Base-by-base conservation (phyloP, 2,797 vertebrate species). In the Eulemur coronatus region DNA sequence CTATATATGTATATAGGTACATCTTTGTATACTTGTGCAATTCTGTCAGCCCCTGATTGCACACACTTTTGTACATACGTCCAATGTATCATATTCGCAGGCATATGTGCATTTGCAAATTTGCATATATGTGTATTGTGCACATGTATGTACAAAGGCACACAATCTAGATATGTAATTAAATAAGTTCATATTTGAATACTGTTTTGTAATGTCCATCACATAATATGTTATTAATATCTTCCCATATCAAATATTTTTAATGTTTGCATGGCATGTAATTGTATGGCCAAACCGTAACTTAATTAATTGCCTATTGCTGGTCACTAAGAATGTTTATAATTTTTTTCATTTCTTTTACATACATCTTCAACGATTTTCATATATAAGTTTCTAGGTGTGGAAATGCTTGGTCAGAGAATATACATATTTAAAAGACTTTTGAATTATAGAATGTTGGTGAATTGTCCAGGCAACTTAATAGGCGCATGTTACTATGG, bases 361-460 rank as follows among this genome's bases (percentile, higher is more conserved):
- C 10, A 35, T 33, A 70, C 1, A 41, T 78, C 55, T 92, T 69
- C 22, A 70, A 1, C 63, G 84, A 5, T 95, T 96, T 93, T 20
- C 33, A 84, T 91, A n/a, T 90, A 67, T 76, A 88, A 48, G 81
- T 75, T 76, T 88, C 46, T 95, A 67, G 80, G 35, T 55, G 9
- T 80, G 33, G 48, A 88, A 93, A 35, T 93, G 1, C 38, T 89
- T 95, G 70, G 46, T 89, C 57, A 93, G 70, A 84, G 82, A 85
- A 84, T 91, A 95, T 88, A 59, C 67, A 92, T 95, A 91, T 89
- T 96, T 96, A 89, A 93, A 94, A 94, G 50, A 48, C 63, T 93
- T 89, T 91, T 92, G 67, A 95, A 94, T 96, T 97, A 89, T 80
- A 94, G 41, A 92, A 84, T 95, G 89, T 76, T 72, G 81, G 82